These are phyloP conservation scores for Xestoiulus laeticollis DNA, from an alignment of 2,888 invertebrate species.

Conservation along the genomic window DNA sequence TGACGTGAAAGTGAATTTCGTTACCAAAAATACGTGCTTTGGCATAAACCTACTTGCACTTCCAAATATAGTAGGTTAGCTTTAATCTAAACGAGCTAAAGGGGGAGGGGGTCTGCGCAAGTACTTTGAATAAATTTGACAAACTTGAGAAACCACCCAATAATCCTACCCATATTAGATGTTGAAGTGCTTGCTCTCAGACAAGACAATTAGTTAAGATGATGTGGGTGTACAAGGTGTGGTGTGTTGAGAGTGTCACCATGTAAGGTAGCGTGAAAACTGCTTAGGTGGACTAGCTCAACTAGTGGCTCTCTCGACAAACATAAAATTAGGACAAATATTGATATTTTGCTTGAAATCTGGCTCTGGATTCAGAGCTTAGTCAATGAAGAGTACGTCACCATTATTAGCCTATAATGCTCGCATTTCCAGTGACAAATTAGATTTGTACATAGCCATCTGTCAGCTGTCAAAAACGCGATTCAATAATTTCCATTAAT, in stretches of 20 bases:
- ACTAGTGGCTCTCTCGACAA: background rate
- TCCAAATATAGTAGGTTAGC: background rate
- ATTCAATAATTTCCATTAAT: background rate
- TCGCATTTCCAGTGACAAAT: background rate
- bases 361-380: background rate
- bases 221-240: conserved; percentile 13
- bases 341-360: background rate
- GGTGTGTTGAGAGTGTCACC: background rate
- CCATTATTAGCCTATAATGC: too few relatives aligned
- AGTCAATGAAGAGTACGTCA: background rate
- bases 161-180: background rate
- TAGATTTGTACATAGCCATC: background rate
- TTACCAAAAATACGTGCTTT: background rate
- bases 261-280: background rate
- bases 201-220: background rate
- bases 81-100: background rate
- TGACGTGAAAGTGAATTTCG: background rate
- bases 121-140: background rate
- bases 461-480: background rate
- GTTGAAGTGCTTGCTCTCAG: background rate
- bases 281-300: background rate
- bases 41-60: background rate
- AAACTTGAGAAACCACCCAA: background rate
- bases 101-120: background rate
- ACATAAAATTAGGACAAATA: background rate